Conservation (phyloP, 2,797 vertebrate genomes). For the Chrysocyon brachyurus region DNA sequence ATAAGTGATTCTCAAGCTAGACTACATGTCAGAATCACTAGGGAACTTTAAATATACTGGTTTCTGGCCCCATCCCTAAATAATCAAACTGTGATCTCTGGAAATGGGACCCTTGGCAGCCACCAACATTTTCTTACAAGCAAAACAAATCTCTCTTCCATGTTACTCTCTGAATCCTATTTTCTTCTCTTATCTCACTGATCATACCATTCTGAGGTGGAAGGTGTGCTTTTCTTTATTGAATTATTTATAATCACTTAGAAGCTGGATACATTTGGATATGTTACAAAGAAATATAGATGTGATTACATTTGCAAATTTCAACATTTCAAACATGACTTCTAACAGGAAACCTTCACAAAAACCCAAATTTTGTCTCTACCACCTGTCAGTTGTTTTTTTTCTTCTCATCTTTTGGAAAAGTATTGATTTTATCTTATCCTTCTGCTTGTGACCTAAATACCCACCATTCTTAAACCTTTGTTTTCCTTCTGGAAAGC, state of each 20-base stretch:
- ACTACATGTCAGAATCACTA: not conserved
- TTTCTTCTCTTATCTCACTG: not conserved
- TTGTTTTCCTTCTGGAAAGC: not conserved
- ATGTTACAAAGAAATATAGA: not conserved
- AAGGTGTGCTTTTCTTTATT: not conserved
- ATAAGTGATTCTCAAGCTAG: not conserved
- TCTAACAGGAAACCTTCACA: not conserved
- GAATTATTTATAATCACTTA: not conserved
- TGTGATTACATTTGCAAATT: not conserved
- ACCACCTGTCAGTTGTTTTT: not conserved
- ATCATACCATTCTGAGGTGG: not conserved
- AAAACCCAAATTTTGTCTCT: not conserved
- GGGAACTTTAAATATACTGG: not conserved
- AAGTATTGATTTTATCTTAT: not conserved
- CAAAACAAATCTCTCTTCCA: not conserved
- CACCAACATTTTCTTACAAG: not conserved
- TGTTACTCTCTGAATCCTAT: not conserved
- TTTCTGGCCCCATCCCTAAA: not conserved
- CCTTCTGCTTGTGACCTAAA: not conserved
- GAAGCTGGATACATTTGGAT: not conserved
- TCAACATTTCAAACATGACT: not conserved
- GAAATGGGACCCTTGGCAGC: not conserved
- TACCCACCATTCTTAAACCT: not conserved
- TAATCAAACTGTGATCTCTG: not conserved
- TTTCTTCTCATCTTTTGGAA: not conserved